Evolutionary conservation across 37 sponge, comb jelly and placozoan genomes (phyloP).

Genomic region (Theonella swinhoei): DNA sequence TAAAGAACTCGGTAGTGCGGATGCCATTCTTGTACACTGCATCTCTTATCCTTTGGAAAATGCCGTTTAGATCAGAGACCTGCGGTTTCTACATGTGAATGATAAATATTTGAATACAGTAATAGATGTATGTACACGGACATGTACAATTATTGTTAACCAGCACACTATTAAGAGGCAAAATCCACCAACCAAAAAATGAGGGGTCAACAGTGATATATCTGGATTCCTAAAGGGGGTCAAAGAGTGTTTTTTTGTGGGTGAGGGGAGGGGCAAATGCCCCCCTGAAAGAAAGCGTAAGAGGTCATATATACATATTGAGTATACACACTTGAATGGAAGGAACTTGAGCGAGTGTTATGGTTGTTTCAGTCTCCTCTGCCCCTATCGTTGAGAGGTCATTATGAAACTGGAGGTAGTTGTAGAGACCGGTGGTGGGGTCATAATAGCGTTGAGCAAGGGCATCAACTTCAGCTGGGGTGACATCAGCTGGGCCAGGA

Average conservation of each 20-base stretch:
- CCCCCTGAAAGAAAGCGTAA: too few species aligned
- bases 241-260: not conserved
- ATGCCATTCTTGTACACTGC: slow-evolving; percentile 91
- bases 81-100: not conserved
- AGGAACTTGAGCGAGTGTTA: slow-evolving; percentile 3
- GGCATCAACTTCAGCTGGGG: slow-evolving; percentile 39
- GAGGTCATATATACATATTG: not conserved
- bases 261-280: not conserved
- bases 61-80: slow-evolving; percentile 18
- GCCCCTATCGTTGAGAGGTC: slow-evolving; percentile 41
- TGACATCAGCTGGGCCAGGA: slow-evolving; percentile 76
- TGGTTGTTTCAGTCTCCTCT: not conserved
- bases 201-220: too few species aligned
- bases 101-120: not conserved
- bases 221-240: too few species aligned
- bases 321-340: not conserved
- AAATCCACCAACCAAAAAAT: too few species aligned
- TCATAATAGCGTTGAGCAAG: slow-evolving; percentile 66
- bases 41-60: slow-evolving; percentile 46
- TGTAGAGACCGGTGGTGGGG: slow-evolving; percentile 61
- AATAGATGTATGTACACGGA: not conserved
- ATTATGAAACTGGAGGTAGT: slow-evolving; percentile 72
- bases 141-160: too few species aligned
- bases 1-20: slow-evolving; percentile 93
- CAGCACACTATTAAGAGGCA: not conserved